Base-by-base conservation (phyloP, 1,140 invertebrate genomes). In the Aplysia californica region DNA sequence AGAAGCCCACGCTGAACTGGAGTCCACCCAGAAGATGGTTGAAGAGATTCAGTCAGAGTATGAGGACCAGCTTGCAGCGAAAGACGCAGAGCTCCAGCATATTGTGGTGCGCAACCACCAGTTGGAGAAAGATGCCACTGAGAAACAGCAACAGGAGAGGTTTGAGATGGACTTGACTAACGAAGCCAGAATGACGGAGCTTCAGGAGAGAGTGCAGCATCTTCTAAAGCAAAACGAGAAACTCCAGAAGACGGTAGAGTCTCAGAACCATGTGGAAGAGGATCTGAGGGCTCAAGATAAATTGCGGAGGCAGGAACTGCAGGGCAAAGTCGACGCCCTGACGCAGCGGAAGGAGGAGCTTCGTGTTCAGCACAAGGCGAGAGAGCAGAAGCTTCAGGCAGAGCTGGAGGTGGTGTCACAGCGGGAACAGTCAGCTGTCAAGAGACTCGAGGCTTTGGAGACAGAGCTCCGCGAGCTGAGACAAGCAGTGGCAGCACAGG, bases 1-100 rank as follows among this genome's bases (percentile, higher is more conserved):
- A 15, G 77, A 78, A 6, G 35, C 65, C 21, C 55, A 67, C n/a
- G 72, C 21, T 18, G 75, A 79, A 38, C 68, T 81, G 33, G 66
- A 23, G 29, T 26, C 50, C 3, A 65, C 71, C 0, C 74, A 79
- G 59, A 21, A 38, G 4, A 79, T 65, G 72, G 39, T 82, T 0
- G 44, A 76, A n/a, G 39, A 75, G 20, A 75, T 78, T 21, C 75
- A 75, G 33, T 58, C 71, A 10, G 78, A 82, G 59, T 77, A 78
- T 76, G 76, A 80, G 26, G 69, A 81, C n/a, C 71, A 72, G 29
- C 59, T 81, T 15, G 74, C 75, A 18, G 72, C 55, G 4, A 58
- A 59, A 36, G 77, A 81, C 29, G 33, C 35, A 38, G 38, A 68
- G 44, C 44, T 50, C 44, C n/a, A 50, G 10, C 10, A 50, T n/a